Conservation (phyloP, 2,113 vertebrate genomes). For the Empidonax traillii region DNA sequence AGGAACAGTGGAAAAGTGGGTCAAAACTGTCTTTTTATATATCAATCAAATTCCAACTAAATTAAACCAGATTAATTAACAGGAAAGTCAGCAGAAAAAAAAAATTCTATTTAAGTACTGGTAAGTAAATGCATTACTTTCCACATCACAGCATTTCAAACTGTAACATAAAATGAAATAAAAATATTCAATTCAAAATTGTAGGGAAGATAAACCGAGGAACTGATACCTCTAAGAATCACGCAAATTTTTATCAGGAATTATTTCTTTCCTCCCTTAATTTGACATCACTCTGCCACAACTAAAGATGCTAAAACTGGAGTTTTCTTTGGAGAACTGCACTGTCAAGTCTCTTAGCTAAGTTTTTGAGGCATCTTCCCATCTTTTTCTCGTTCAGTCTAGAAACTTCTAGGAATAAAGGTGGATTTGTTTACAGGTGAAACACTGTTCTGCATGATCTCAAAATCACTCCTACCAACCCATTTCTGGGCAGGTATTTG, state of each 20-base stretch:
- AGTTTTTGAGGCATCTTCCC: not conserved
- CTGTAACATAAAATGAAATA: not conserved
- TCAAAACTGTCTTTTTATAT: not conserved
- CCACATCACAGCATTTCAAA: not conserved
- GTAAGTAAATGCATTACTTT: not conserved
- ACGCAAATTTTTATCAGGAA: not conserved
- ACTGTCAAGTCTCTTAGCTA: not conserved
- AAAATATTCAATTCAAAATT: not conserved
- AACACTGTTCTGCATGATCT: not conserved
- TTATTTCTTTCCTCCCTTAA: not conserved
- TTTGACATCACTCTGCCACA: not conserved
- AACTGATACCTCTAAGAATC: not conserved
- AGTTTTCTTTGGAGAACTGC: not conserved
- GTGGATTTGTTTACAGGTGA: not conserved
- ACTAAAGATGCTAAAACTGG: not conserved
- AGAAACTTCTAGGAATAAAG: not conserved
- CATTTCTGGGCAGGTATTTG: not conserved
- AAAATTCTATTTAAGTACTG: not conserved
- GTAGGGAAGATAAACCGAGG: not conserved
- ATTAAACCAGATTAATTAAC: conserved; percentile 46
- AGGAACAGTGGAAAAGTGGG: not conserved
- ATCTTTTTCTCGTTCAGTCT: not conserved
- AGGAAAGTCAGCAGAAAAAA: not conserved
- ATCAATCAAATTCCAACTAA: conserved; percentile 6
- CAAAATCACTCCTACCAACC: not conserved